Evolutionary conservation across 2,113 vertebrate species (phyloP).

Genomic region (Leptosomus discolor): DNA sequence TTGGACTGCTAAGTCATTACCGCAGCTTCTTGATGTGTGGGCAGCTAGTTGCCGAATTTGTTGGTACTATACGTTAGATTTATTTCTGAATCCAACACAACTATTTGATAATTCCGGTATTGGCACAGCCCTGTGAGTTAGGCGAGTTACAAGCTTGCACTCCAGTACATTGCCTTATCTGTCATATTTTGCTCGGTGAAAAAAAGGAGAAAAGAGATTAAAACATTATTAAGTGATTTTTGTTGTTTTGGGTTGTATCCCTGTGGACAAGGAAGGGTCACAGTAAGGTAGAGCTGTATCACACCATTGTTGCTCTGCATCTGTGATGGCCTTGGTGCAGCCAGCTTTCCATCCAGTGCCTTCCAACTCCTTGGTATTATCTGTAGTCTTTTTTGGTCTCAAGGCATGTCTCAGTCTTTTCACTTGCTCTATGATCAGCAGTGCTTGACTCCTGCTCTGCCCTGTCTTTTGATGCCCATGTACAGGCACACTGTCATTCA

Average conservation of each 20-base stretch:
- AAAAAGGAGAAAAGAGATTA: background rate
- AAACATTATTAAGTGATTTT: background rate
- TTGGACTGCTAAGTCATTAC: background rate
- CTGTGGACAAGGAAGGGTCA: background rate
- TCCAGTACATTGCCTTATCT: background rate
- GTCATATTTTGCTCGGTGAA: background rate
- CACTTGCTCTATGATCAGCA: background rate
- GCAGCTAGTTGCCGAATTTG: background rate
- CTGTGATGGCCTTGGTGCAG: background rate
- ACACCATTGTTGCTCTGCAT: background rate
- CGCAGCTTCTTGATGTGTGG: background rate
- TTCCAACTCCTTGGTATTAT: background rate
- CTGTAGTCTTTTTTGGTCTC: background rate
- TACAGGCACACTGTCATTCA: background rate
- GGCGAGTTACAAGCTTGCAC: background rate
- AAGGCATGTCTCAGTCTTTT: background rate
- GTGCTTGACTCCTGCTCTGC: background rate
- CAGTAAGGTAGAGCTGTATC: background rate
- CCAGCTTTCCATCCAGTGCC: background rate
- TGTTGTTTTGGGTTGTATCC: background rate
- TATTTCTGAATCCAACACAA: background rate
- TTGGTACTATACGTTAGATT: background rate
- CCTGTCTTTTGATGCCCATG: background rate
- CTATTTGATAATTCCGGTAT: background rate
- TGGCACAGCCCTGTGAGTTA: background rate